Evolutionary conservation across 2,888 invertebrate species (phyloP), one percentile per base, ranked within the genome.

Genomic region (Macrophya alboannulata): DNA sequence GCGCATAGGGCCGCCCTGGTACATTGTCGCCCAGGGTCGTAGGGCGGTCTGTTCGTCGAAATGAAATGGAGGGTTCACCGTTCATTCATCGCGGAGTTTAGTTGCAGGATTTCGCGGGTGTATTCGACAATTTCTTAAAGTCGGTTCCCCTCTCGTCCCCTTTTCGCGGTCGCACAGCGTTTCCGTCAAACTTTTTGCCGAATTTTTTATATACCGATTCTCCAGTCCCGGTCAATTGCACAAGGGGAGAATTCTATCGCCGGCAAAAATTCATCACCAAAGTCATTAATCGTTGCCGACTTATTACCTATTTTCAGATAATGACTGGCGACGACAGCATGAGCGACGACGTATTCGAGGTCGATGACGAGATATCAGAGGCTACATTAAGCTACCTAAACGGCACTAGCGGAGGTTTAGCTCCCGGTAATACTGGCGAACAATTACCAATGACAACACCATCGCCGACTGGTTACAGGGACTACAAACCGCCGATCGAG

Each of bases 341-440:
- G 95, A 97, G 97, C 91, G 97, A 97, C 93, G 97, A 97, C 93
- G 97, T 97, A 82, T 97, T 97, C 90, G 97, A 97, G 91, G 95
- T 96, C 68, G 94, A 95, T 45, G 95, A 95, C 87, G 93, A 94
- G 62, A 94, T 94, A 37, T 48, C 91, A 89, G n/a, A 91, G 90
- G 21, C 90, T 88, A 84, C 89, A 84, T 51, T 68, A 3, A 43
- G 83, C 43, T 62, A 85, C 25, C 15, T 51, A 15, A 85, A 72
- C 43, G 79, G 72, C n/a, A 59, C 71, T 65, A 86, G 87, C 83
- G 84, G 86, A 83, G 86, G 88, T 43, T 84, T 81, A 15, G 37
- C 84, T 84, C 68, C 79, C 10, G 71, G 88, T 65, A 86, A 90
- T n/a, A 87, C 88, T 45, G 84, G 87, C 74, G 51, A 90, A 45